A percentile compares a stretch with the other conserved stretches of the same genome.
Evolutionary conservation across 2,888 invertebrate species (phyloP).

Genomic region (Cheilosia vernalis): DNA sequence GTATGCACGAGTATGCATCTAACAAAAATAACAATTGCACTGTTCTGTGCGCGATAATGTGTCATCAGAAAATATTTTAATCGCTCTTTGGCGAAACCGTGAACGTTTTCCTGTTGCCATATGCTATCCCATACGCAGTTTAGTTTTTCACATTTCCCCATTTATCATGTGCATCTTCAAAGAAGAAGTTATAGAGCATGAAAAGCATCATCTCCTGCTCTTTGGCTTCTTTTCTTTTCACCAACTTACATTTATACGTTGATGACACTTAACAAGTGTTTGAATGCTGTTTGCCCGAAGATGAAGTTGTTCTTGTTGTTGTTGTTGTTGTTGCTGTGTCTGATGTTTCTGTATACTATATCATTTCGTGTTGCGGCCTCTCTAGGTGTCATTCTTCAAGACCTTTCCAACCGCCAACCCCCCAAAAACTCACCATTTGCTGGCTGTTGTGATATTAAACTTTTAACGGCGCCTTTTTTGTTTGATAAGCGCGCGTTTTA

Average conservation of each 20-base stretch:
- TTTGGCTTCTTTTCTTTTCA: constrained; percentile 14
- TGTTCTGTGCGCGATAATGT: constrained; percentile 30
- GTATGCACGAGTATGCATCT: not conserved
- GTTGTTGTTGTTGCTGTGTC: not conserved
- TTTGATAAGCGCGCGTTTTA: constrained; percentile 65
- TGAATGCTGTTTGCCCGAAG: constrained; percentile 7
- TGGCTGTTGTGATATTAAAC: constrained; percentile 23
- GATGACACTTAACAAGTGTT: constrained; percentile 54
- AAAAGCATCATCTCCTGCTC: constrained; percentile 36
- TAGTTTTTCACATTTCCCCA: constrained; percentile 16
- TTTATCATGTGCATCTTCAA: constrained; percentile 56
- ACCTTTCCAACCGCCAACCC: not conserved
- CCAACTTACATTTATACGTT: constrained; percentile 22
- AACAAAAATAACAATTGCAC: constrained; percentile 29
- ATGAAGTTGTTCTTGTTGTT: constrained; percentile 9
- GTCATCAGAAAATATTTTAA: constrained; percentile 50
- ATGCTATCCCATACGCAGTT: constrained; percentile 6
- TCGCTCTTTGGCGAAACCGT: constrained; percentile 28
- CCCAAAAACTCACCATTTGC: not conserved
- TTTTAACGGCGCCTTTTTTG: constrained; percentile 58
- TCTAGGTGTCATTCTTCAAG: constrained; percentile 10
- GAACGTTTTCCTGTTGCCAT: not conserved
- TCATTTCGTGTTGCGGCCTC: not conserved
- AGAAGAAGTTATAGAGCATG: constrained; percentile 57
- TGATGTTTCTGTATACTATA: not conserved